phyloP scores from a whole-genome alignment of 2,888 invertebrate genomes.

The Nephrotoma flavescens region DNA sequence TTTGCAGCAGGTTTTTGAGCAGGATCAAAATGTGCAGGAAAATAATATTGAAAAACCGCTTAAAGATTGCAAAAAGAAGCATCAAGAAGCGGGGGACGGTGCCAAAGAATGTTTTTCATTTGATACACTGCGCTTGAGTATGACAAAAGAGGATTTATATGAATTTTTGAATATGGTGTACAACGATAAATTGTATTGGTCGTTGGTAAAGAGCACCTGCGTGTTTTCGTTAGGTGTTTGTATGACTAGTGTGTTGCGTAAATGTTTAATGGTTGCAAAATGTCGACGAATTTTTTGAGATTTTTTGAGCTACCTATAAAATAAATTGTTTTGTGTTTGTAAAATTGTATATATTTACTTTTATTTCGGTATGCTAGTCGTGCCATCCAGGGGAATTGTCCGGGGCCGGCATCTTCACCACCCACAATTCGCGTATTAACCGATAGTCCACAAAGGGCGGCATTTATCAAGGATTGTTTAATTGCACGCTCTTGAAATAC shows the following conservation, averaged over 20 bases:
- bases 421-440: conserved; percentile 31
- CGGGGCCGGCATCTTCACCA: conserved; percentile 33
- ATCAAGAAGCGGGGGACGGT: neutral
- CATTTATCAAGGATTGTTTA: conserved; percentile 13
- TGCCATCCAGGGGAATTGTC: conserved; percentile 45
- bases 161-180: neutral
- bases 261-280: neutral
- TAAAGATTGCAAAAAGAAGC: neutral
- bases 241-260: conserved; percentile 18
- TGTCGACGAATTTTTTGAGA: neutral
- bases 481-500: neutral
- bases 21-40: neutral
- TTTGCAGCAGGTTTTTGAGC: neutral
- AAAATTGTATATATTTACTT: conserved; percentile 21
- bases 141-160: neutral
- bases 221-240: conserved; percentile 20
- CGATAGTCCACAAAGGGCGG: conserved; percentile 23
- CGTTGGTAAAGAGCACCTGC: conserved; percentile 16
- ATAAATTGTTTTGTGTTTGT: neutral
- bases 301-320: neutral
- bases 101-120: neutral
- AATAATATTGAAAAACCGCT: neutral
- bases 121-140: neutral
- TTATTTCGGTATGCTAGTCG: conserved; percentile 29
- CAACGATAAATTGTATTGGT: conserved; percentile 13